Evolutionary conservation across 2,113 vertebrate genomes (phyloP), one percentile per base, ranked within the genome.

Genomic region (Gasterosteus nipponicus): DNA sequence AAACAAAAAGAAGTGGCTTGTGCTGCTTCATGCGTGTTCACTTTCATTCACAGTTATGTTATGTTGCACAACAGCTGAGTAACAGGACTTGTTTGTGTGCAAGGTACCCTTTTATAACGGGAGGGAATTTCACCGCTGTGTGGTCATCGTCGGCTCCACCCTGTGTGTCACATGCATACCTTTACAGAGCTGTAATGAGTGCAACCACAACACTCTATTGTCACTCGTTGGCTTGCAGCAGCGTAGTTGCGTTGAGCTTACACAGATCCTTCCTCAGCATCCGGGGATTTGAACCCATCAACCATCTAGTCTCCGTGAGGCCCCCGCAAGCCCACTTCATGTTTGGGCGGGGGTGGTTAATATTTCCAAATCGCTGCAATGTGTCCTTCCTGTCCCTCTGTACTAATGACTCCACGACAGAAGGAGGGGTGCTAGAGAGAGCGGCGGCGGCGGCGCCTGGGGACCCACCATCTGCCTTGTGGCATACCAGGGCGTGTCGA

Each of bases 401-500:
- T 84, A 86, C 69, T 88, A 88, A 88, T 87, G 85, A 87, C 87
- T 74, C 56, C 65, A 75, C 31, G 44, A 89, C 89, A 90, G 86
- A 77, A 89, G 84, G 65, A 87, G 74, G 80, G 86, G 73, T 69
- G 75, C 79, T 53, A 19, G 60, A 78, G 78, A 85, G 74, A 42
- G 26, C 35, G 33, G 72, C 47, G 4, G 62, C 35, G 33, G 72
- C 47, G 4, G 62, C 35, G 86, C 91, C 91, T 74, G 74, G 88
- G 91, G 92, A 91, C 79, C 49, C 70, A 81, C 92, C 94, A 93
- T 94, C 93, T 93, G 94, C 83, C 86, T 83, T 75, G 79, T 86
- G 87, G 90, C 86, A 84, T 87, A 90, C 87, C 88, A 86, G 90
- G 91, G 88, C 81, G 87, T 88, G 91, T 93, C 91, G 89, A 77